A percentile compares a stretch with the other conserved stretches of the same genome.
These are phyloP conservation scores for Drosophila monieri DNA, from an alignment of 2,888 invertebrate genomes.

Conservation along the genomic window DNA sequence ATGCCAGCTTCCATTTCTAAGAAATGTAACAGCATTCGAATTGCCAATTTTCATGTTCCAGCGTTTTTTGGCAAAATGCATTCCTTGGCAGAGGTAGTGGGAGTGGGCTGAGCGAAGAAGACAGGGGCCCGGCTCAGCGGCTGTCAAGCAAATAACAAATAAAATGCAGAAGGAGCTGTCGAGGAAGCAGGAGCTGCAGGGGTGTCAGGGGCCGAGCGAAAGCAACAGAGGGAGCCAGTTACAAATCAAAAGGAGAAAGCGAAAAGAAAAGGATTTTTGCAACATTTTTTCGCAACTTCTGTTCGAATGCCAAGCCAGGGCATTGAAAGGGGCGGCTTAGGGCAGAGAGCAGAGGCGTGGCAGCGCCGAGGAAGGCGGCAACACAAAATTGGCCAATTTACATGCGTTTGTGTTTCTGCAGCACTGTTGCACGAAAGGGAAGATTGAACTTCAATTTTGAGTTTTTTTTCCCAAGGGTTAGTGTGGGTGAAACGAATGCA, in stretches of 20 bases:
- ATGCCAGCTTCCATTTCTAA: not conserved
- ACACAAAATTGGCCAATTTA: constrained; percentile 75
- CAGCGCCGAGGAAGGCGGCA: constrained; percentile 32
- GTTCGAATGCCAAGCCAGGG: constrained; percentile 23
- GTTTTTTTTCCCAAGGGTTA: constrained; percentile 21
- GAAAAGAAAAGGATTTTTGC: constrained; percentile 63
- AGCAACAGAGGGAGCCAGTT: constrained; percentile 64
- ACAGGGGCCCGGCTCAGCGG: constrained; percentile 32
- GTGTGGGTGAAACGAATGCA: constrained; percentile 51
- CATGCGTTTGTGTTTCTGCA: constrained; percentile 65
- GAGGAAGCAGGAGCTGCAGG: not conserved
- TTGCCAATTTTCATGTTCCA: constrained; percentile 63
- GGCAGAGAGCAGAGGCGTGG: constrained; percentile 24
- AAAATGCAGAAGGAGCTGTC: constrained; percentile 34
- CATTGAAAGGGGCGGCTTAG: constrained; percentile 11
- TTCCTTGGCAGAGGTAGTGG: constrained; percentile 21
- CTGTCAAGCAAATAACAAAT: constrained; percentile 62
- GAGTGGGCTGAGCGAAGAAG: constrained; percentile 1
- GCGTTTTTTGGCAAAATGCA: constrained; percentile 19
- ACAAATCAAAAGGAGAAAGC: constrained; percentile 65
- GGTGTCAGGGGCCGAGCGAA: constrained; percentile 26
- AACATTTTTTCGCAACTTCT: constrained; percentile 32
- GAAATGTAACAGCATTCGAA: constrained; percentile 21
- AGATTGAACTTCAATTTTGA: constrained; percentile 71
- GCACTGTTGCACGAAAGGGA: constrained; percentile 37